Base-by-base conservation (phyloP, 2,113 vertebrate genomes). In the Xiphophorus couchianus region DNA sequence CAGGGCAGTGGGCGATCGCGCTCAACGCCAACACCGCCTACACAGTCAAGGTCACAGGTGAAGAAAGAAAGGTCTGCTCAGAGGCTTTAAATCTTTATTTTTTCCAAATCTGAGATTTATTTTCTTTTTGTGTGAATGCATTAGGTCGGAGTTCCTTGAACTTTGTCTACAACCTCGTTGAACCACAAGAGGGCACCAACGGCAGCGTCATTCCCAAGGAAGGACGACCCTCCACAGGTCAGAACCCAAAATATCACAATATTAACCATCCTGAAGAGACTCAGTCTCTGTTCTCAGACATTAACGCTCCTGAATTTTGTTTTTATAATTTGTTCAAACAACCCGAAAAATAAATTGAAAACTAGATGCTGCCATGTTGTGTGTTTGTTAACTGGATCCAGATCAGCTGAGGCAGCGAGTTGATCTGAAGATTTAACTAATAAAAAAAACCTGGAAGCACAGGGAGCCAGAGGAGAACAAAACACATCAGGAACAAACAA, bases 11-110 rank as follows among this genome's bases (percentile, higher is more conserved):
- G 93, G 11, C 83, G 71, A 83, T 95, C 58, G 71, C 66, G 1
- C 75, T 94, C 1, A 69, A 33, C 54, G 93, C 92, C 28, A 76
- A 48, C 4, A 13, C 86, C 0, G n/a, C 78, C 5, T 94, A 93
- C 71, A 84, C 90, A 51, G 74, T 94, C 7, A 94, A 92, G 80
- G 91, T 94, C 63, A 89, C 71, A 86, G 93, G 93, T 48, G 1
- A 63, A n/a, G 30, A 33, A 28, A 64, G 29, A 5, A 29, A 14
- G 27, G 61, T 62, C 58, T 1, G 22, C 22, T 10, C 9, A 61
- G 4, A n/a, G 19, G 25, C 25, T 27, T 61, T 61, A 61, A 12
- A 61, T 35, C 19, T 61, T 25, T 42, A 30, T 14, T 11, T 29
- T 11, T 69, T 11, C 22, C 17, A 22, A 1, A 22, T 30, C 3